These are phyloP conservation scores for Drosophila burlai DNA, from an alignment of 1,140 invertebrate genomes.

Conservation along the genomic window DNA sequence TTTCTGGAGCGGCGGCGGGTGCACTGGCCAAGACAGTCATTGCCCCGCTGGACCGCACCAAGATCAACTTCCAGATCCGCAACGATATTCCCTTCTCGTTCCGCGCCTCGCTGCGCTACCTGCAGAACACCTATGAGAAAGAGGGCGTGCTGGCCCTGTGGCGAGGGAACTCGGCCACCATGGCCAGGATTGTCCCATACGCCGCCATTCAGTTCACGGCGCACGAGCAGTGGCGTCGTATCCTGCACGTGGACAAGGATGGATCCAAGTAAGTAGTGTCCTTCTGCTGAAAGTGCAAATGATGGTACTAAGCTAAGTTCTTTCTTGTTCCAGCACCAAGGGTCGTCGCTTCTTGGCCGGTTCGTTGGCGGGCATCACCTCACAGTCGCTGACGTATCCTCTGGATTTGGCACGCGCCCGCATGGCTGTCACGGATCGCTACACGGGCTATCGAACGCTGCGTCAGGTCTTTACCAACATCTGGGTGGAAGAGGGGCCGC, in stretches of 20 bases:
- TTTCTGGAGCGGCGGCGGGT: conserved; percentile 95
- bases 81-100: conserved; percentile 92
- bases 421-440: conserved; percentile 97
- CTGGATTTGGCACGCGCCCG: conserved; percentile 98
- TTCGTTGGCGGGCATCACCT: conserved; percentile 96
- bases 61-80: conserved; percentile 98
- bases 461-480: conserved; percentile 93
- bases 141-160: conserved; percentile 95
- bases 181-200: conserved; percentile 98
- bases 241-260: conserved; percentile 89
- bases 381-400: conserved; percentile 97
- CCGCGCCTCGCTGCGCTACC: conserved; percentile 91
- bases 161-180: conserved; percentile 99
- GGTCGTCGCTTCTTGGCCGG: conserved; percentile 92
- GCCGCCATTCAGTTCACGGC: conserved; percentile 98
- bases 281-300: too few relatives aligned
- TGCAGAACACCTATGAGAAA: conserved; percentile 89
- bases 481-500: conserved; percentile 91
- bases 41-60: conserved; percentile 98
- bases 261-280: conserved; percentile 86
- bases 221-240: conserved; percentile 97
- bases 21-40: conserved; percentile 98
- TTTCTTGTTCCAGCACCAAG: conserved; percentile 62
- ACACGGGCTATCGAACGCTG: conserved; percentile 86
- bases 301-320: background rate